Base-by-base conservation (phyloP, 2,113 vertebrate genomes). In the Peucedramus taeniatus region DNA sequence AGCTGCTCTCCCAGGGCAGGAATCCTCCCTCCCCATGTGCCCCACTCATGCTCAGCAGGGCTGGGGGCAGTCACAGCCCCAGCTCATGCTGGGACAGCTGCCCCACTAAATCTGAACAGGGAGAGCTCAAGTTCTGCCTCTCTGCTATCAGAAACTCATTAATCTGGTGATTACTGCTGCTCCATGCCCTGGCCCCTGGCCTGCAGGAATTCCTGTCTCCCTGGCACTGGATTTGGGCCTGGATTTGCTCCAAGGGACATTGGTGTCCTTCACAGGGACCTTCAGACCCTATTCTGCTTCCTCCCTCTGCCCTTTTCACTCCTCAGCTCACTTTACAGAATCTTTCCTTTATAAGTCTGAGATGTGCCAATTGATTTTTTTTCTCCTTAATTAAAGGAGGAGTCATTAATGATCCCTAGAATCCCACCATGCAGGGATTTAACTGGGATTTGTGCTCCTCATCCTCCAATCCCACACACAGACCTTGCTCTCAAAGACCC, bases 171-270 rank as follows among this genome's bases (percentile, higher is more conserved):
- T 93, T 77, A 39, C 20, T 51, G 23, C 79, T 53, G 89, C 70
- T 42, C 40, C 80, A 28, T 4, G 76, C 22, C 80, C 60, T 87
- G 83, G 83, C 44, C 80, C 72, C 47, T 1, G 0, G 71, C 83
- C 87, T 87, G 93, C 84, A 95, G 91, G 54, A 84, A 94, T 80
- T 94, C 74, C 83, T 93, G 94, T 50, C 75, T 45, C 11, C 3
- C 26, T 68, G 72, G 39, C 76, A 50, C 76, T 11, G 33, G 9
- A 10, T 56, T 37, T 1, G 21, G 4, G 8, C 7, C 66, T 85
- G 91, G 71, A 28, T 64, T 37, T 35, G 63, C 63, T 87, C 87
- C 91, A 91, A 87, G 3, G 0, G 74, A 50, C 8, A 28, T 0
- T 13, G 81, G 53, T 64, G 44, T 15, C 87, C 89, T 92, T 72